These are phyloP conservation scores for Chirona hameri DNA, from an alignment of 2,888 invertebrate species.

Conservation along the genomic window DNA sequence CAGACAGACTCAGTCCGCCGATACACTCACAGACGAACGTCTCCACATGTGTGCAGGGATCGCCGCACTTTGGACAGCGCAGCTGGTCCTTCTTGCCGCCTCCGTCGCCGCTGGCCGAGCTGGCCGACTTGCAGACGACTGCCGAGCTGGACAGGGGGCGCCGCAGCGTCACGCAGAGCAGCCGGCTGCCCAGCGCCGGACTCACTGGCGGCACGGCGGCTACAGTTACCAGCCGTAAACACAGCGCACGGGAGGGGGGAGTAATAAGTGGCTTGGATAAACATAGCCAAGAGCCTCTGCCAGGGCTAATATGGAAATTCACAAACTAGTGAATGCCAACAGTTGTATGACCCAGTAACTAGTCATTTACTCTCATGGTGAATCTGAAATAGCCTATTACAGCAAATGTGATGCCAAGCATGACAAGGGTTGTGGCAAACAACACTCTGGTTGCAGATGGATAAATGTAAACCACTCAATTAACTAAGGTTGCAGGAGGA, in stretches of 20 bases:
- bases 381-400: too few relatives aligned
- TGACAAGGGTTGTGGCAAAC: too few relatives aligned
- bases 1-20: neutral
- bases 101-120: slow-evolving; percentile 35
- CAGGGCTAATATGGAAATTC: too few relatives aligned
- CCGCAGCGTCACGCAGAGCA: neutral
- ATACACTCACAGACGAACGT: slow-evolving; percentile 77
- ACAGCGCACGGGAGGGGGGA: neutral
- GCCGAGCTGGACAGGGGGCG: neutral
- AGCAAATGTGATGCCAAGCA: too few relatives aligned
- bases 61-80: slow-evolving; percentile 94
- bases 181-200: neutral
- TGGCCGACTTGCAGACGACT: neutral
- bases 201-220: neutral
- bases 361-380: neutral
- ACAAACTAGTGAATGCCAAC: too few relatives aligned
- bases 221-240: too few relatives aligned
- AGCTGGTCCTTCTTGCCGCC: slow-evolving; percentile 52
- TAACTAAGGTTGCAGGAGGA: too few relatives aligned
- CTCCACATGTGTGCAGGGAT: slow-evolving; percentile 95
- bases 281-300: too few relatives aligned
- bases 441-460: too few relatives aligned
- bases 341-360: neutral
- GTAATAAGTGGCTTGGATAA: neutral
- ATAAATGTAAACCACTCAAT: too few relatives aligned